Base-by-base conservation (phyloP, 1,140 invertebrate species). In the Sinella curviseta region DNA sequence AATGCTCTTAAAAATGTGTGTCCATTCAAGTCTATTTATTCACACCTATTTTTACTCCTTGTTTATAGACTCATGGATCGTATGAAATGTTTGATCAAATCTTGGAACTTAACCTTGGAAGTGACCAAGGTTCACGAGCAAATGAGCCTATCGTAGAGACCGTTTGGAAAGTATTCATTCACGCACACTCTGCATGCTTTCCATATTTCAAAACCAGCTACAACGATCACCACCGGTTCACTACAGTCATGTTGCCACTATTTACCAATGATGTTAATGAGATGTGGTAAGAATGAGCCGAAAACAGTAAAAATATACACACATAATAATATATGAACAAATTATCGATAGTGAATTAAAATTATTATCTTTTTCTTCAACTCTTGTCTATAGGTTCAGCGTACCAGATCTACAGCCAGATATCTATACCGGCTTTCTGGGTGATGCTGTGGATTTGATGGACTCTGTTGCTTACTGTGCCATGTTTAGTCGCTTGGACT, bases 201-300 rank as follows among this genome's bases (percentile, higher is more conserved):
- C 3, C 8, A 12, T 48, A 14, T 30, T 78, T 78, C 28, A 36
- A 78, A 70, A 54, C 8, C 1, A 24, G 36, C 34, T n/a, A 74
- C 35, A 78, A 78, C 31, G 77, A 78, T 48, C 77, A 78, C 33
- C 65, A 78, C 30, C 34, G 77, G n/a, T 78, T 78, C 26, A 74
- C 77, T 4, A 65, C 4, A 14, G 30, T 74, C 1, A 33, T 78
- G 36, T 30, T 74, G 8, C 67, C 67, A 26, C 14, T 78, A 1
- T 78, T 78, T 30, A 78, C 67, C 8, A 78, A 78, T 54, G 77
- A 78, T 12, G 34, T 57, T 1, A 73, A 39, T 26, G 77, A 78
- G 36, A 28, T 78, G 17, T 78, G 77, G 77, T 78, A 74, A 78
- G 20, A 14, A 60, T 60, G 39, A 48, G 8, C 17, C 34, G 17